Evolutionary conservation across 2,888 invertebrate genomes (phyloP), one percentile per base, ranked within the genome.

Genomic region (Melangyna quadrimaculata): DNA sequence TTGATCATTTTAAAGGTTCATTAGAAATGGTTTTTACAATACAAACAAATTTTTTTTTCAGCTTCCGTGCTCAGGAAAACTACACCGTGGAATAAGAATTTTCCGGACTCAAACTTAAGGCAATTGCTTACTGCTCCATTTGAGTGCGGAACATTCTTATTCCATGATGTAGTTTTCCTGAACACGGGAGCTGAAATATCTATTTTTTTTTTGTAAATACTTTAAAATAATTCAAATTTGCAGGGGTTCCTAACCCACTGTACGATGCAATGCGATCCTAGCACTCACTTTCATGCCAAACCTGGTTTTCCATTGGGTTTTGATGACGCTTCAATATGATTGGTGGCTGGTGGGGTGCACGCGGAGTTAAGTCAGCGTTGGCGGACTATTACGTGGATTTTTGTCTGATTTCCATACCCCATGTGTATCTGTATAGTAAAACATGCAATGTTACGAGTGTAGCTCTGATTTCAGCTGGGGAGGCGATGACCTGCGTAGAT

Each of bases 401-500:
- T 70, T 78, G n/a, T 37, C 55, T 70, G 72, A 81, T 81, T 84
- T 81, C 81, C 86, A 86, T 78, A 73, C 29, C 48, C 48, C 65
- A 35, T 32, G 67, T 32, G 27, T 59, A 3, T n/a, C n/a, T 19
- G 17, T n/a, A 1, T 40, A 43, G 40, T 27, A 40, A 69, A 73
- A 59, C 81, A 75, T 70, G 63, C 73, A 71, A 57, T 12, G 19
- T 40, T 32, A 72, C 24, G 24, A 51, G 14, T 17, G 19, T 67
- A 61, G 37, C 51, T 40, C 14, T 29, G 17, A 65, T 65, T 78
- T n/a, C 35, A 53, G 27, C n/a, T 22, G 2, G 19, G 0, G 48
- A 55, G 72, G 37, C 81, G 77, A 63, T 74, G 70, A 81, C 69
- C 77, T 81, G 86, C 86, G 86, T 78, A 81, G 77, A 86, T 81